phyloP scores from a whole-genome alignment of 2,113 vertebrate species.

The Himantopus leucocephalus region DNA sequence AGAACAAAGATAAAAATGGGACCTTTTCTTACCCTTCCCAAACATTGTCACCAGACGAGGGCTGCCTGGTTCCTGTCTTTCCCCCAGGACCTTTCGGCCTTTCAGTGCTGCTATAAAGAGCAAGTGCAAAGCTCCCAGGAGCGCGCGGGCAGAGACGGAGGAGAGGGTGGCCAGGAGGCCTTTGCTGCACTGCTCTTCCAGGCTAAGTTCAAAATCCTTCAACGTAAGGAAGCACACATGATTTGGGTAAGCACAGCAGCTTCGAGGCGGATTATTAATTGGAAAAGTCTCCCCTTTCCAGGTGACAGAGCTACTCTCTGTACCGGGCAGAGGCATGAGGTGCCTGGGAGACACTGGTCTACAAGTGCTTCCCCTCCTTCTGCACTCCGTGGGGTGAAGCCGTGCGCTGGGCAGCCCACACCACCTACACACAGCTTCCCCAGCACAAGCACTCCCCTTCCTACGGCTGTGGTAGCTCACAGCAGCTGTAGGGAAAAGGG shows the following conservation, averaged over 20 bases:
- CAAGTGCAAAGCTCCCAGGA: neutral
- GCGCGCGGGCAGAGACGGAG: neutral
- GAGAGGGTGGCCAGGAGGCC: neutral
- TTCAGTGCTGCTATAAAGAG: neutral
- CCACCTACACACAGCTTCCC: neutral
- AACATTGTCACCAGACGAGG: neutral
- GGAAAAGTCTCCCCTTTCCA: neutral
- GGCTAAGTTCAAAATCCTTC: neutral
- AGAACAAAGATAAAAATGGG: neutral
- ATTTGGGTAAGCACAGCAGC: neutral
- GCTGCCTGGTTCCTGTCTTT: neutral
- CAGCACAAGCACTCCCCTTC: no score
- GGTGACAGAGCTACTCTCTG: neutral
- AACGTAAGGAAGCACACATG: fast-evolving
- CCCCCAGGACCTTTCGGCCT: neutral
- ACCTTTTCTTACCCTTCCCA: neutral
- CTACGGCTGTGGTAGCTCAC: fast-evolving
- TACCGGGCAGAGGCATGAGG: neutral
- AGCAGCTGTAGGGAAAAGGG: neutral
- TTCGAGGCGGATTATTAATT: neutral
- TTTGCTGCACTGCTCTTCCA: neutral
- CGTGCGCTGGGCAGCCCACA: neutral
- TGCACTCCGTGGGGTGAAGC: neutral
- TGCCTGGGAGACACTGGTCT: neutral
- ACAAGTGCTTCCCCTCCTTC: neutral